Percentiles rank a stretch among this genome's conserved stretches.
Conservation (phyloP, 2,888 invertebrate species). For the Chorisops tibialis region DNA sequence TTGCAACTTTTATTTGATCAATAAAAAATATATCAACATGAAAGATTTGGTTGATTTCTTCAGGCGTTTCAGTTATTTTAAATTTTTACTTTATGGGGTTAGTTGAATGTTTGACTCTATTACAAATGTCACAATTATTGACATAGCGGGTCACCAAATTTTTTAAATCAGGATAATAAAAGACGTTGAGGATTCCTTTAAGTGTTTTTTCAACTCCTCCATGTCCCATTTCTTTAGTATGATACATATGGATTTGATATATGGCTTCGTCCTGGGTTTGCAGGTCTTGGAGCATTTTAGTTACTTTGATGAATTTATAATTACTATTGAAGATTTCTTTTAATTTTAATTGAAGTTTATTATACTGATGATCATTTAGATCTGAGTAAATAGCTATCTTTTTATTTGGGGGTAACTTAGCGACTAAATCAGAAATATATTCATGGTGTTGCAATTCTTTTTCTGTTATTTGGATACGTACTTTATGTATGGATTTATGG, state of each 20-base stretch:
- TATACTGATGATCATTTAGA: not conserved
- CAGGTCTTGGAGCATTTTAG: not conserved
- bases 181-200: not conserved
- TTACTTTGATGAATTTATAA: slow-evolving; percentile 8
- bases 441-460: not conserved
- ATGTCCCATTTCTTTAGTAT: slow-evolving; percentile 6
- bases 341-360: slow-evolving; percentile 9
- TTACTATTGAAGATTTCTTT: not conserved
- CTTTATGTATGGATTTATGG: not conserved
- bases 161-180: slow-evolving; percentile 5
- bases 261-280: slow-evolving; percentile 3
- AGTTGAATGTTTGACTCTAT: too few relatives aligned
- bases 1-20: slow-evolving; percentile 1
- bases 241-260: slow-evolving; percentile 15
- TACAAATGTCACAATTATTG: too few relatives aligned
- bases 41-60: slow-evolving; percentile 6
- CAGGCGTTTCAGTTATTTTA: too few relatives aligned
- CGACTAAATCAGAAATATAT: slow-evolving; percentile 1
- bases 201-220: slow-evolving; percentile 11
- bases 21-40: slow-evolving; percentile 1
- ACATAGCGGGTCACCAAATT: slow-evolving; percentile 1
- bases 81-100: too few relatives aligned
- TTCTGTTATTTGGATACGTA: not conserved
- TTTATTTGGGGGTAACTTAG: slow-evolving; percentile 7
- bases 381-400: slow-evolving; percentile 8